A percentile compares a stretch with the other conserved stretches of the same genome.
Conservation (phyloP, 23 tunicate species). For the Styela plicata region DNA sequence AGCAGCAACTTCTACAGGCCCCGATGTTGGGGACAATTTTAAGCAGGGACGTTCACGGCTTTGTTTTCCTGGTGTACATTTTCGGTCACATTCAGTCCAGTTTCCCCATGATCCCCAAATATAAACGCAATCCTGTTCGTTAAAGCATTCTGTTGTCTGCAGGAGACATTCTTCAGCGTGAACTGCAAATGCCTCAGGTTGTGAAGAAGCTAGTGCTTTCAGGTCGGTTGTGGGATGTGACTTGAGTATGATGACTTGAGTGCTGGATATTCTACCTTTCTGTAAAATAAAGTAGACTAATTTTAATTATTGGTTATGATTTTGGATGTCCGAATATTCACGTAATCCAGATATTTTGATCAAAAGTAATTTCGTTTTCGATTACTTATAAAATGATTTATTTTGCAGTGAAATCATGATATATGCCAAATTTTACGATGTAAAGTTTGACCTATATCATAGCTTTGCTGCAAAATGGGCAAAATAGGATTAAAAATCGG, state of each 20-base stretch:
- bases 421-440: too few relatives aligned
- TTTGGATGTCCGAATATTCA: too few relatives aligned
- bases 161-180: conserved; percentile 6
- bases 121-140: not conserved
- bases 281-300: not conserved
- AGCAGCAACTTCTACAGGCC: not conserved
- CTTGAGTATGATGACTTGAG: not conserved
- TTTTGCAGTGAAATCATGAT: too few relatives aligned
- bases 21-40: not conserved
- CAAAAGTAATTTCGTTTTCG: too few relatives aligned
- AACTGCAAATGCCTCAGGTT: not conserved
- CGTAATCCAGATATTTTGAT: too few relatives aligned
- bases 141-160: not conserved
- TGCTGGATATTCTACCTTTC: not conserved
- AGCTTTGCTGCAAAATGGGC: too few relatives aligned
- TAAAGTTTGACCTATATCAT: too few relatives aligned
- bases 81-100: not conserved
- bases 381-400: too few relatives aligned
- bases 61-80: not conserved
- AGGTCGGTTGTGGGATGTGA: not conserved
- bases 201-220: not conserved
- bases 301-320: too few relatives aligned
- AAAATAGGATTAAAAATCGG: too few relatives aligned
- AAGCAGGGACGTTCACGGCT: not conserved
- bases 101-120: not conserved